phyloP scores from a whole-genome alignment of 2,888 invertebrate species.

The Altica lythri region DNA sequence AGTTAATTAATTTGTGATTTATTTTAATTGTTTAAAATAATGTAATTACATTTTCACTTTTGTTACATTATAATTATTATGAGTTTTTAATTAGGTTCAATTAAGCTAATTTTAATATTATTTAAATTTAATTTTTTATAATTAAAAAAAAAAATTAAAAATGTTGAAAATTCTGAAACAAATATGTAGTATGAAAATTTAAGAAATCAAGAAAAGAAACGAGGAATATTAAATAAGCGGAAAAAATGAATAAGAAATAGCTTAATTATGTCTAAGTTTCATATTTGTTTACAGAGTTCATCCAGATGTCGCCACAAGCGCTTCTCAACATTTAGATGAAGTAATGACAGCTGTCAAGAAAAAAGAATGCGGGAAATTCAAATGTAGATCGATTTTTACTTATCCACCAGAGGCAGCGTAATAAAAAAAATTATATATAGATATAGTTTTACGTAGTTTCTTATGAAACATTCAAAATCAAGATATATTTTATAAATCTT shows the following conservation, averaged over 20 bases:
- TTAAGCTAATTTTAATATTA: neutral
- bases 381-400: slow-evolving; percentile 57
- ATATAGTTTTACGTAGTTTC: slow-evolving; percentile 4
- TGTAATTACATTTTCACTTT: too few species aligned
- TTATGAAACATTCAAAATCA: neutral
- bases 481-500: too few species aligned
- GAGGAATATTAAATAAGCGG: too few species aligned
- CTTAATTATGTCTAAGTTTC: neutral
- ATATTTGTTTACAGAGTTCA: slow-evolving; percentile 64
- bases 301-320: slow-evolving; percentile 63
- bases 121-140: neutral
- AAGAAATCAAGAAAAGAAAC: too few species aligned
- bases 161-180: too few species aligned
- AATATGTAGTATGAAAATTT: too few species aligned
- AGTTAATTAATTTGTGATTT: neutral
- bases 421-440: neutral
- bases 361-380: slow-evolving; percentile 70
- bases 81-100: too few species aligned
- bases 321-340: slow-evolving; percentile 72
- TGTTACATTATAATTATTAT: too few species aligned
- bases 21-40: neutral
- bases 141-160: too few species aligned
- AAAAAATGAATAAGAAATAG: too few species aligned
- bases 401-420: slow-evolving; percentile 46
- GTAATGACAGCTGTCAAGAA: slow-evolving; percentile 74